These are phyloP conservation scores for Hipparchia sbordonii DNA, from an alignment of 2,888 invertebrate species.

Conservation along the genomic window DNA sequence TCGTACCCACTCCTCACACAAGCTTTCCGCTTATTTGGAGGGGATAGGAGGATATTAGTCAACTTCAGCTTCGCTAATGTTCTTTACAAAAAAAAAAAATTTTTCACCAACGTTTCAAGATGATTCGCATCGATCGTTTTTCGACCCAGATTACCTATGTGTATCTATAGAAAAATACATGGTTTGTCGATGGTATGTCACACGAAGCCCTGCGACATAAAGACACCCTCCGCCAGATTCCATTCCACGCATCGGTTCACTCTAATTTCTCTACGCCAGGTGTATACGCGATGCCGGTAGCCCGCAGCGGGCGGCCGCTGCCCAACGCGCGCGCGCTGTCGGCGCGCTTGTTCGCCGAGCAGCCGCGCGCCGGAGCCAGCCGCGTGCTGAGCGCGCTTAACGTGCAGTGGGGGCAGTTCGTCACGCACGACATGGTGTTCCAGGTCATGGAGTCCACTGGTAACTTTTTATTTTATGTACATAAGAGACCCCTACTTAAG, in stretches of 20 bases:
- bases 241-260: background rate
- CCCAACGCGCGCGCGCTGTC: slow-evolving; percentile 86
- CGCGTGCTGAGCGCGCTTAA: slow-evolving; percentile 81
- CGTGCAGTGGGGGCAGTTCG: slow-evolving; percentile 89
- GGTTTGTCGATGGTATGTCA: too few species aligned
- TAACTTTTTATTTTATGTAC: slow-evolving; percentile 41
- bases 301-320: slow-evolving; percentile 78
- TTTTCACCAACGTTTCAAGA: too few species aligned
- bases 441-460: slow-evolving; percentile 84
- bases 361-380: slow-evolving; percentile 68
- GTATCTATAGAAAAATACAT: too few species aligned
- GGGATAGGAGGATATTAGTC: too few species aligned
- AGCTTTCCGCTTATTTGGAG: too few species aligned
- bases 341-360: slow-evolving; percentile 81
- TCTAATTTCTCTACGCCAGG: slow-evolving; percentile 46
- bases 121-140: too few species aligned
- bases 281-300: slow-evolving; percentile 79
- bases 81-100: too few species aligned
- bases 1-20: too few species aligned
- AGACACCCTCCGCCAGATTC: background rate
- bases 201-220: too few species aligned
- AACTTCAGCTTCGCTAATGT: too few species aligned
- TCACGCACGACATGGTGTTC: slow-evolving; percentile 86
- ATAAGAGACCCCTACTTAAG: too few species aligned
- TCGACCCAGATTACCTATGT: too few species aligned